Evolutionary conservation across 2,888 invertebrate species (phyloP), one percentile per base, ranked within the genome.

Genomic region (Chironomus riparius): DNA sequence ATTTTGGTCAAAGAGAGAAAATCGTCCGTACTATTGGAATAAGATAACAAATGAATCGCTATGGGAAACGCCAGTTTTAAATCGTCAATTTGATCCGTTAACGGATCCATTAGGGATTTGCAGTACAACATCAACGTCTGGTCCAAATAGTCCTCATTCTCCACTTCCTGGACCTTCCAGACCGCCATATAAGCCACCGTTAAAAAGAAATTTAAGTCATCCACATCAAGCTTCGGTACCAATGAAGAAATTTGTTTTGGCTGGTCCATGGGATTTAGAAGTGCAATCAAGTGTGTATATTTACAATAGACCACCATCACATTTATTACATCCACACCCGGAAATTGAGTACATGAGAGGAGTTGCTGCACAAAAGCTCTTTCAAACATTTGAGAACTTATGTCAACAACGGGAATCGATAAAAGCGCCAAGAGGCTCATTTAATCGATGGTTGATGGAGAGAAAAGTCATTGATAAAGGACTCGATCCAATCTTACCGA

Each of bases 371-470:
- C 87, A 91, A 79, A 97, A 97, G 83, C 85, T 98, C 76, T 86
- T 98, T 18, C 92, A 93, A 81, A 94, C 94, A 80, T 98, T 96
- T 84, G 94, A 97, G 83, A 97, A 98, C 83, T 86, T 97, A 78
- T 98, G 97, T 83, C 93, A 94, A 83, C 92, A 95, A 0, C 87
- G 97, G 79, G 95, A 96, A 84, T 88, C 92, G 68, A 97, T 98
- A 79, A 96, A 97, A 86, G 95, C 97, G 7, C 98, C 98, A 0
- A 92, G 93, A 81, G 98, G 98, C 83, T 97, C 97, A 0, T 96
- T 98, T 82, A 97, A 96, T 83, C 89, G 94, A 70, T 98, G 98
- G 98, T 84, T 98, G 75, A 92, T 98, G 90, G 98, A 98, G 83
- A 88, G 97, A 61, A 97, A 97, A 86, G 93, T 96, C 0, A 89